A percentile compares a stretch with the other conserved stretches of the same genome.
Conservation (phyloP, 2,113 vertebrate genomes). For the Indicator indicator region DNA sequence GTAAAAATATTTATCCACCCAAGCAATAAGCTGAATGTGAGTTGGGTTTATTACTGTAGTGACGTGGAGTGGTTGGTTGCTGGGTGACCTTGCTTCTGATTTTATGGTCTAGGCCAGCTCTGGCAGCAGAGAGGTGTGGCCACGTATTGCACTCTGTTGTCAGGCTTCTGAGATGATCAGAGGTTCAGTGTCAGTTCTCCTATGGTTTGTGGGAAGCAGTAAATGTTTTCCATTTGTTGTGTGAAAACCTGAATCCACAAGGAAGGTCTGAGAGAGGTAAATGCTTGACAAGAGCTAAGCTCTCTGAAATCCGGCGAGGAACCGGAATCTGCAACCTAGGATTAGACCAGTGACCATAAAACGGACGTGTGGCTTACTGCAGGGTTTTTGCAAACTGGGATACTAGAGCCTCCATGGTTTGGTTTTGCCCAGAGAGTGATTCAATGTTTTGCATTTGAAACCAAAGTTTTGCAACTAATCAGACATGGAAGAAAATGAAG, state of each 20-base stretch:
- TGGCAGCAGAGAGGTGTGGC: slow-evolving; percentile 65
- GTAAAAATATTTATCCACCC: slow-evolving; percentile 32
- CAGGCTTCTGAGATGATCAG: slow-evolving; percentile 24
- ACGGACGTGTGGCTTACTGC: background rate
- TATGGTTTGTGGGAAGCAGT: background rate
- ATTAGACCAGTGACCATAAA: slow-evolving; percentile 33
- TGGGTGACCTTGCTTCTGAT: slow-evolving; percentile 69
- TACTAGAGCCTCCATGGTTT: background rate
- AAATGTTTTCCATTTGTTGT: background rate
- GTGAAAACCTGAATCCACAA: background rate
- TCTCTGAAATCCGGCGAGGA: background rate
- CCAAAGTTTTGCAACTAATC: slow-evolving; percentile 22
- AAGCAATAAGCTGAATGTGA: slow-evolving; percentile 36
- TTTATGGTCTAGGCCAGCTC: slow-evolving; percentile 69
- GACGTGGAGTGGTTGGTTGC: slow-evolving; percentile 67
- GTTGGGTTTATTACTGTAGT: slow-evolving; percentile 67
- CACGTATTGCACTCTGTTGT: background rate
- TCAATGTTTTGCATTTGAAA: slow-evolving; percentile 51
- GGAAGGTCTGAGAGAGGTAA: background rate
- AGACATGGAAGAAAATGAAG: slow-evolving; percentile 71
- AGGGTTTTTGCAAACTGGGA: background rate
- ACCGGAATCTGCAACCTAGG: background rate
- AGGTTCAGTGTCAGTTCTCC: background rate
- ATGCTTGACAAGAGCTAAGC: background rate
- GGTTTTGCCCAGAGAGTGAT: background rate